phyloP scores from a whole-genome alignment of 2,113 vertebrate genomes.

The Macrotis lagotis region DNA sequence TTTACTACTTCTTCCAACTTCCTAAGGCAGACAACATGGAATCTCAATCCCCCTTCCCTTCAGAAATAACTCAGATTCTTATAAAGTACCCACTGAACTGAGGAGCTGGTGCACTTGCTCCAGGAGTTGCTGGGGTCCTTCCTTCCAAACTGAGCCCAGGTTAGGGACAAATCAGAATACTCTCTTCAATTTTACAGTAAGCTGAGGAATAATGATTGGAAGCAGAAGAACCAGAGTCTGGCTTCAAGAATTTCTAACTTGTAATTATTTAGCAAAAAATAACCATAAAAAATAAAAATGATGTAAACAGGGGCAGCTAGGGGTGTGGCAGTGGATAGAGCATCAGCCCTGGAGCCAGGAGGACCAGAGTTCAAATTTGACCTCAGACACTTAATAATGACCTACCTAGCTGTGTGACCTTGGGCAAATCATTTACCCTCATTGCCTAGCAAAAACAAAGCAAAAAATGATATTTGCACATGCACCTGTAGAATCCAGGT shows the following conservation, averaged over 20 bases:
- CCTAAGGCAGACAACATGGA: background rate
- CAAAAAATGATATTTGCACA: background rate
- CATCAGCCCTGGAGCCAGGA: too few relatives aligned
- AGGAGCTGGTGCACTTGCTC: background rate
- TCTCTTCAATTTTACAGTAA: conserved; percentile 7
- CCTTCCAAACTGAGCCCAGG: background rate
- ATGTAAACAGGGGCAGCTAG: too few relatives aligned
- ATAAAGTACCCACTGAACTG: background rate
- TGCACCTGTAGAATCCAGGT: conserved; percentile 17
- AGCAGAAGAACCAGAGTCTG: conserved; percentile 31
- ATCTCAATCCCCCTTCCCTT: conserved; percentile 16
- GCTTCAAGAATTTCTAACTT: conserved; percentile 26
- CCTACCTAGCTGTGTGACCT: too few relatives aligned
- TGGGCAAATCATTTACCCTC: too few relatives aligned
- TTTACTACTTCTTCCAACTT: conserved; percentile 16
- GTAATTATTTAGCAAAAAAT: conserved; percentile 17
- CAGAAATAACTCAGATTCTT: conserved; percentile 36
- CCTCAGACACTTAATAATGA: too few relatives aligned
- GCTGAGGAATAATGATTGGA: conserved; percentile 30
- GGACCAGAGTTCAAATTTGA: too few relatives aligned
- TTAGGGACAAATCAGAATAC: background rate
- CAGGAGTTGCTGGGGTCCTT: background rate
- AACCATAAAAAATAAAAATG: too few relatives aligned
- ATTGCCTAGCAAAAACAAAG: too few relatives aligned
- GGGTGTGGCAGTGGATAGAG: too few relatives aligned